These are phyloP conservation scores for Stenodera caucasica DNA, from an alignment of 2,888 invertebrate species.

Conservation along the genomic window DNA sequence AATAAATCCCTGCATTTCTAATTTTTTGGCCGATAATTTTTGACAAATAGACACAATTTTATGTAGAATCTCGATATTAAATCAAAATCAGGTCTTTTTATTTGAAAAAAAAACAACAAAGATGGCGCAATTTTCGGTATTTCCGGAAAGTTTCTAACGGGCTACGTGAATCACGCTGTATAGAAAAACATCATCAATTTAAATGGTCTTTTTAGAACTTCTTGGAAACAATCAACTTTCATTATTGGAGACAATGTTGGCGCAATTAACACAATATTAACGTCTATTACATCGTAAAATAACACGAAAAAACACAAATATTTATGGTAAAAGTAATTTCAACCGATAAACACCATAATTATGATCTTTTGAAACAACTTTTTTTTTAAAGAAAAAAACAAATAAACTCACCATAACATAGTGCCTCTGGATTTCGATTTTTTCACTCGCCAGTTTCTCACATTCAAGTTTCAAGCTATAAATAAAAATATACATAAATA, in stretches of 20 bases:
- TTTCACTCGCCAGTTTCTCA: slow-evolving; percentile 95
- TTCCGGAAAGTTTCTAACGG: too few species aligned
- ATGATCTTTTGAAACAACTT: not conserved
- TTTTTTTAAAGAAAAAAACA: not conserved
- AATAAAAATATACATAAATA: slow-evolving; percentile 36
- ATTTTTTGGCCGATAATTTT: too few species aligned
- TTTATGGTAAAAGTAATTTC: not conserved
- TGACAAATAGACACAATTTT: too few species aligned
- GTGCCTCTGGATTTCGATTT: slow-evolving; percentile 98
- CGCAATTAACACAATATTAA: not conserved
- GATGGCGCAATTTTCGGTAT: too few species aligned
- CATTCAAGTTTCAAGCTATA: slow-evolving; percentile 95
- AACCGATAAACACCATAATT: slow-evolving; percentile 5
- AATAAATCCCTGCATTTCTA: too few species aligned
- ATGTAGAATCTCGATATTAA: too few species aligned
- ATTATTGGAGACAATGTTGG: not conserved
- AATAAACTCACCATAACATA: slow-evolving; percentile 90
- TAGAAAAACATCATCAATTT: too few species aligned
- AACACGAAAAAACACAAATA: not conserved
- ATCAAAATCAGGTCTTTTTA: too few species aligned
- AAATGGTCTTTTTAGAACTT: not conserved
- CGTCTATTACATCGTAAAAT: not conserved
- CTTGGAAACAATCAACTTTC: not conserved
- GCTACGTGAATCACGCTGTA: too few species aligned
- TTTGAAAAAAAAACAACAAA: too few species aligned